Evolutionary conservation across 2,113 vertebrate genomes (phyloP).

Genomic region (Urocitellus parryii): DNA sequence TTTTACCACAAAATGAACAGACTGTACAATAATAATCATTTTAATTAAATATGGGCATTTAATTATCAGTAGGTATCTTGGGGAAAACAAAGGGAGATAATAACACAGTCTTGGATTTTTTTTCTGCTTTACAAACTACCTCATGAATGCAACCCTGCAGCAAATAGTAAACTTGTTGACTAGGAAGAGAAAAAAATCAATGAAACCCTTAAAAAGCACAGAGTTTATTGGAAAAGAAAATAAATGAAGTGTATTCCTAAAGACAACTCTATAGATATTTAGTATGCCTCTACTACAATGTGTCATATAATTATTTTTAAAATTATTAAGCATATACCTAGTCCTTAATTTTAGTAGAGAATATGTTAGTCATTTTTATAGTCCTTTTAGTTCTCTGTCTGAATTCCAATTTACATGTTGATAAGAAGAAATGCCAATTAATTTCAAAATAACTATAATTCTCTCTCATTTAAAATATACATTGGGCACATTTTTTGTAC

Average conservation of each 20-base stretch:
- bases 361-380: background rate
- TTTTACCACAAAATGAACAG: slow-evolving; percentile 22
- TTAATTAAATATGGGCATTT: slow-evolving; percentile 55
- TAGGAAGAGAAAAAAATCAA: background rate
- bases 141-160: background rate
- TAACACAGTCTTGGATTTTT: background rate
- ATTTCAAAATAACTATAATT: slow-evolving; percentile 28
- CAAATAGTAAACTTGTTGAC: background rate
- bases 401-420: background rate
- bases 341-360: background rate
- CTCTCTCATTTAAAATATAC: slow-evolving; percentile 20
- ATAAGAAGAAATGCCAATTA: background rate
- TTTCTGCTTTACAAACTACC: background rate
- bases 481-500: background rate
- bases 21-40: background rate
- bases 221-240: background rate
- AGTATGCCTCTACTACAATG: background rate
- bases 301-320: background rate
- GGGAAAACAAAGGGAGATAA: background rate
- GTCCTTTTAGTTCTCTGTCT: background rate
- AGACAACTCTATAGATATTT: background rate
- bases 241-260: background rate
- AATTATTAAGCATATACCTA: background rate
- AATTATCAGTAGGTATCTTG: slow-evolving; percentile 43
- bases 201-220: background rate